phyloP scores from a whole-genome alignment of 2,888 invertebrate genomes.

The Prenolepis imparis region DNA sequence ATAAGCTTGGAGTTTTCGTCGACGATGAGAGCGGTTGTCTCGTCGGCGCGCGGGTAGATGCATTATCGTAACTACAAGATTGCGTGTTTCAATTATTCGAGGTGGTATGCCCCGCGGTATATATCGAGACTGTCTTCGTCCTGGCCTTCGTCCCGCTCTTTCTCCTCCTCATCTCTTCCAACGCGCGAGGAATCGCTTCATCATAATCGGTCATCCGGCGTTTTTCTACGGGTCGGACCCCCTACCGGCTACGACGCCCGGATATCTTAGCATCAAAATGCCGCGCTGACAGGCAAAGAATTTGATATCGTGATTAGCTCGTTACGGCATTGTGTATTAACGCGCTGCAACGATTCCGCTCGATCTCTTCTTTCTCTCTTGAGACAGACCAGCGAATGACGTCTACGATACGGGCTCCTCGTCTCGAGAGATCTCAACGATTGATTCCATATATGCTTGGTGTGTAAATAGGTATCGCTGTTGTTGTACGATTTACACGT shows the following conservation, averaged over 20 bases:
- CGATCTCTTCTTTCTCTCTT: slow-evolving; percentile 36
- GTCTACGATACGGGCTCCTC: neutral
- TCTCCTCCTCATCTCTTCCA: slow-evolving; percentile 47
- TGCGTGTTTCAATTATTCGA: slow-evolving; percentile 85
- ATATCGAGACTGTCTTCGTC: slow-evolving; percentile 68
- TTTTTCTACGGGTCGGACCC: slow-evolving; percentile 80
- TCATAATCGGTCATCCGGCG: slow-evolving; percentile 86
- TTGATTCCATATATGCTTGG: slow-evolving; percentile 30
- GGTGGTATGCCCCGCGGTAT: slow-evolving; percentile 68
- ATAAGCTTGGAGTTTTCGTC: slow-evolving; percentile 43
- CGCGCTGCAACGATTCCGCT: slow-evolving; percentile 73
- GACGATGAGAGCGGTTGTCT: slow-evolving; percentile 11
- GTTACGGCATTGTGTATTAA: slow-evolving; percentile 77
- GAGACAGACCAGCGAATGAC: slow-evolving; percentile 31
- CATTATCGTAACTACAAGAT: slow-evolving; percentile 82
- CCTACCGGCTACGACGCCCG: slow-evolving; percentile 80
- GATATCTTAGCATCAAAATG: slow-evolving; percentile 84
- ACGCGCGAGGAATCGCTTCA: slow-evolving; percentile 83
- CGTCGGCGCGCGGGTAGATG: slow-evolving; percentile 62
- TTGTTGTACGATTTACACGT: slow-evolving; percentile 20
- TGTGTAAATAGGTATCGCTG: slow-evolving; percentile 32
- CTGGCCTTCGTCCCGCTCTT: slow-evolving; percentile 38
- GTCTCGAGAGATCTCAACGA: slow-evolving; percentile 30
- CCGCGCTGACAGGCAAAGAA: slow-evolving; percentile 85
- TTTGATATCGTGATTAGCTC: slow-evolving; percentile 86